A percentile compares a stretch with the other conserved stretches of the same genome.
Conservation (phyloP, 2,888 invertebrate species). For the Pheosia tremula region DNA sequence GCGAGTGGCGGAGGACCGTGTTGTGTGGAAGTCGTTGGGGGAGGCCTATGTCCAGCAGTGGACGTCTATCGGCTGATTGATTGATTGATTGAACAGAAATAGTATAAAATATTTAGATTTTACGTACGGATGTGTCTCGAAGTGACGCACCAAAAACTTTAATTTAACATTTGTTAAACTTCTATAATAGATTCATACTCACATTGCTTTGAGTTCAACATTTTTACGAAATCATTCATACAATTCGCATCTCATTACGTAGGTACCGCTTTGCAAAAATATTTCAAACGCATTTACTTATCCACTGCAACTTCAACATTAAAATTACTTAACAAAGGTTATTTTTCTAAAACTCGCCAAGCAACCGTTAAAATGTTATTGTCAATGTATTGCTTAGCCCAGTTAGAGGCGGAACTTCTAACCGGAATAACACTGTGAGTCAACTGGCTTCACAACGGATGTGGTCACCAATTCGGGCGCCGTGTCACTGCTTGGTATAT, state of each 20-base stretch:
- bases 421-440: conserved; percentile 3
- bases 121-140: too few relatives aligned
- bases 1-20: too few relatives aligned
- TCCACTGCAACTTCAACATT: neutral
- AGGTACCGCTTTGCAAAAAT: neutral
- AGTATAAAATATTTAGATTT: too few relatives aligned
- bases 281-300: neutral
- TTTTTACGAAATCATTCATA: neutral
- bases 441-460: conserved; percentile 1
- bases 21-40: too few relatives aligned
- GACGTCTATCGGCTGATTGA: too few relatives aligned
- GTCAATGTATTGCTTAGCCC: neutral
- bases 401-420: conserved; percentile 2
- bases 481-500: neutral
- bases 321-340: neutral
- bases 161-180: neutral
- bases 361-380: neutral
- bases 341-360: neutral
- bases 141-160: too few relatives aligned
- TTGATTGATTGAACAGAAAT: too few relatives aligned
- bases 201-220: neutral
- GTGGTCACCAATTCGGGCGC: neutral
- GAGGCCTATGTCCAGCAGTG: too few relatives aligned
- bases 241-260: neutral
- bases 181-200: neutral